Evolutionary conservation across 2,888 invertebrate species (phyloP), one percentile per base, ranked within the genome.

Genomic region (Drosophila algonquin): DNA sequence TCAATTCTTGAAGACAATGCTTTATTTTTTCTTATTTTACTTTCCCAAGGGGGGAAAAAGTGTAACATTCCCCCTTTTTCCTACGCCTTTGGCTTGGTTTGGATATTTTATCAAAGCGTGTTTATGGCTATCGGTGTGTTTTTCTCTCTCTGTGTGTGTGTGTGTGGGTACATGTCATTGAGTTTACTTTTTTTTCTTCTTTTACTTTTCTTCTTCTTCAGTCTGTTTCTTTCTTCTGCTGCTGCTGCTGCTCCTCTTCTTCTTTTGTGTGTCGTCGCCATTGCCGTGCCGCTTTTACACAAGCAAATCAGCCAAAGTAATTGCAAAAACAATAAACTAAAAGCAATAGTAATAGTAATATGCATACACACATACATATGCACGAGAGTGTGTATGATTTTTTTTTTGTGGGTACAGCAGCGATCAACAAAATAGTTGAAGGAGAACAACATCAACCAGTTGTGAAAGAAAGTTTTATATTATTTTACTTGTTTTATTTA

Each of bases 301-400:
- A 63, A 73, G 48, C 73, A 72, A 73, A 72, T 72, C 65, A 69
- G 73, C 44, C 70, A 65, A 64, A 84, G 89, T 84, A 89, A 84
- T 89, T 87, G 89, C 85, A 85, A 84, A 87, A 89, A 84, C 89
- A 84, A 89, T 87, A 84, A 87, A 84, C 89, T 84, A 81, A 87
- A 76, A 76, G 83, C 82, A 75, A 89, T 84, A 87, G 89, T 85
- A 75, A 89, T 84, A 87, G 89, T 85, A 87, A 81, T 79, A 63
- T 63, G 50, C 62, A 85, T 30, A 30, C 30, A 30, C 2, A 30
- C 27, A 27, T 8, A 27, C 30, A 30, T 84, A 65, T 58, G 45
- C 55, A 53, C 21, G 12, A 7, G 68, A 51, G 18, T 27, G 48
- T 56, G 4, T 24, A 5, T 24, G 24, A 24, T 45, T 50, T 52